Evolutionary conservation across 2,113 vertebrate species (phyloP).

Genomic region (Rhea pennata): DNA sequence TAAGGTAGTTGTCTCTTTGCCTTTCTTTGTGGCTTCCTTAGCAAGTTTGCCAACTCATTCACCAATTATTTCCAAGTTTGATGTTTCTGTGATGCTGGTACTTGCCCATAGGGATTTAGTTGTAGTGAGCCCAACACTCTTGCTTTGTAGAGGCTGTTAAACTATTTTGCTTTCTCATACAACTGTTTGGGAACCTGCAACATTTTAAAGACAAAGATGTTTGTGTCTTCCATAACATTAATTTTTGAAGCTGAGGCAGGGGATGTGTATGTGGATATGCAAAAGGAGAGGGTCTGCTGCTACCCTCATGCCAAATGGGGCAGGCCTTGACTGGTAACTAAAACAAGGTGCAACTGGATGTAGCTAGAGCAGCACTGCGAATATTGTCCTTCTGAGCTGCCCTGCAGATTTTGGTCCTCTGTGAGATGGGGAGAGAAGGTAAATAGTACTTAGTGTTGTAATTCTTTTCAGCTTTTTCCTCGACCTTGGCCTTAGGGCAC

Average conservation of each 20-base stretch:
- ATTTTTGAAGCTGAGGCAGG: neutral
- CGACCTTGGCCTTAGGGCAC: neutral
- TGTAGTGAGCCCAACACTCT: neutral
- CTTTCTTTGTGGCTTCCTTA: neutral
- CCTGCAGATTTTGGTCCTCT: neutral
- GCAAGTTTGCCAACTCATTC: neutral
- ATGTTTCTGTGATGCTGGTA: neutral
- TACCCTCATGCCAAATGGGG: neutral
- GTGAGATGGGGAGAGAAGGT: neutral
- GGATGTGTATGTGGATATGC: too few relatives aligned
- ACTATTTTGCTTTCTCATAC: neutral
- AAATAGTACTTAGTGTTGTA: neutral
- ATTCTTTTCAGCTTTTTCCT: rapidly evolving
- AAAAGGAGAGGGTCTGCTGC: neutral
- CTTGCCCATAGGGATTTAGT: neutral
- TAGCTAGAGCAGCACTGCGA: neutral
- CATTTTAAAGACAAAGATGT: neutral
- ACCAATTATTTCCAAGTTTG: neutral
- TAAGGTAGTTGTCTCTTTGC: neutral
- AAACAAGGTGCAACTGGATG: neutral
- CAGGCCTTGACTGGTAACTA: neutral
- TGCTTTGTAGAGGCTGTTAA: neutral
- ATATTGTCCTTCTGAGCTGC: neutral
- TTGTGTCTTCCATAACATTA: neutral
- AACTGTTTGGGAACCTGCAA: neutral